phyloP scores from a whole-genome alignment of 1,140 invertebrate genomes.

The Lepeophtheirus salmonis region DNA sequence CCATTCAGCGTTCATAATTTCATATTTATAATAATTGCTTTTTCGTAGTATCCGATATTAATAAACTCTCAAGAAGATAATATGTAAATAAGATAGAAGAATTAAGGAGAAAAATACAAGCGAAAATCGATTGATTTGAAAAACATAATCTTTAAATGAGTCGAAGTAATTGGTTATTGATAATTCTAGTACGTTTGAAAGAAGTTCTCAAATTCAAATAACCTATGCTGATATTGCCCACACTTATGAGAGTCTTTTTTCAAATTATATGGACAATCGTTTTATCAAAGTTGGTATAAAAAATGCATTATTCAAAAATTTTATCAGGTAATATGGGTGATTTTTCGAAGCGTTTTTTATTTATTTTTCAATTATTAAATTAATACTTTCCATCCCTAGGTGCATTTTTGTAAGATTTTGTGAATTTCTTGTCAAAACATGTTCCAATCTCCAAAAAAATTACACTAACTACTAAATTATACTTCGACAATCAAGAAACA shows the following conservation, averaged over 20 bases:
- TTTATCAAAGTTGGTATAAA: conserved; percentile 52
- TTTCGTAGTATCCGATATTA: no score
- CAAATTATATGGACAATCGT: conserved; percentile 49
- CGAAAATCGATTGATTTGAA: no score
- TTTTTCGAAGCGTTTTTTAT: background rate
- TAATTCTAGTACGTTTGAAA: no score
- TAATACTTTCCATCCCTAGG: conserved; percentile 37
- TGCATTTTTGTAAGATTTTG: conserved; percentile 58
- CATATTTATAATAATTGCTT: no score
- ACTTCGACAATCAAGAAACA: background rate
- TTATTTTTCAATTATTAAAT: background rate
- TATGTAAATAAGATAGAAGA: no score
- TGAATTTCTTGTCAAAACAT: conserved; percentile 52
- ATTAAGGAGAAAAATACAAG: no score
- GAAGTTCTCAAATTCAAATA: no score
- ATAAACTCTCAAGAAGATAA: no score
- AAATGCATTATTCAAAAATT: conserved; percentile 64
- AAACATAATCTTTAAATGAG: no score
- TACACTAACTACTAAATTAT: background rate
- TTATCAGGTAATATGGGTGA: conserved; percentile 47
- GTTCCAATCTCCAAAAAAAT: conserved; percentile 39
- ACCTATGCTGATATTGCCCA: conserved; percentile 51
- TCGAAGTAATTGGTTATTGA: no score
- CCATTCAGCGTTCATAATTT: no score
- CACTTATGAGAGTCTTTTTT: conserved; percentile 59